Percentiles rank a stretch among this genome's conserved stretches.
Evolutionary conservation across 2,797 vertebrate genomes (phyloP).

Genomic region (Taeniopygia guttata): DNA sequence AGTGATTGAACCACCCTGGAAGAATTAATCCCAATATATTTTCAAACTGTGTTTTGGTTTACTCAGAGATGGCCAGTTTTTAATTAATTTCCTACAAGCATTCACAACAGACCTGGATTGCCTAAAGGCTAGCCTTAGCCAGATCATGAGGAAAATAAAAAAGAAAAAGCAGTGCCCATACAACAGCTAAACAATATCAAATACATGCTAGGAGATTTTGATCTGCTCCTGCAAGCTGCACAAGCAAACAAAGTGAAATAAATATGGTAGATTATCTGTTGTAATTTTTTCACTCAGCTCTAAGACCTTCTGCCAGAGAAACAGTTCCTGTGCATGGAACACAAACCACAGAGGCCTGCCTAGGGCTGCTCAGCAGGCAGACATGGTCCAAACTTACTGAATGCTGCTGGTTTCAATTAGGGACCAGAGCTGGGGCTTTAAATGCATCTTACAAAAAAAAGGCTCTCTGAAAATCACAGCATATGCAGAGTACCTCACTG

Average conservation of each 20-base stretch:
- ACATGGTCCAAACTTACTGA: neutral
- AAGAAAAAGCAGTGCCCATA: neutral
- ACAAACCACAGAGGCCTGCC: neutral
- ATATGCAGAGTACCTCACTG: neutral
- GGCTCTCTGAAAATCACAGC: neutral
- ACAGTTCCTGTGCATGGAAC: neutral
- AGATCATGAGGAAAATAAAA: neutral
- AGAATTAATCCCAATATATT: neutral
- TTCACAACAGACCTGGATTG: neutral
- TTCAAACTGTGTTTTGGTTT: neutral
- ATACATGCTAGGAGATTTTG: neutral
- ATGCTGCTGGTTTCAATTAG: conserved; percentile 36
- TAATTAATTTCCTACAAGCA: neutral
- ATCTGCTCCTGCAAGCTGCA: conserved; percentile 1
- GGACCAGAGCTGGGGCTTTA: conserved; percentile 1
- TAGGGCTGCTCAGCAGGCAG: neutral
- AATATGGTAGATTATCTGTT: neutral
- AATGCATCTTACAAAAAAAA: neutral
- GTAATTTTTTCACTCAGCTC: neutral
- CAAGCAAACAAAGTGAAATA: neutral
- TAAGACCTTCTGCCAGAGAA: neutral
- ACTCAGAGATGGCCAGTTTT: neutral
- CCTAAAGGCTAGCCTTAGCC: neutral
- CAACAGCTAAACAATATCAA: neutral
- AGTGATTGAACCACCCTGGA: neutral